Evolutionary conservation across 2,888 invertebrate species (phyloP), one percentile per base, ranked within the genome.

Genomic region (Calliphora vomitoria): DNA sequence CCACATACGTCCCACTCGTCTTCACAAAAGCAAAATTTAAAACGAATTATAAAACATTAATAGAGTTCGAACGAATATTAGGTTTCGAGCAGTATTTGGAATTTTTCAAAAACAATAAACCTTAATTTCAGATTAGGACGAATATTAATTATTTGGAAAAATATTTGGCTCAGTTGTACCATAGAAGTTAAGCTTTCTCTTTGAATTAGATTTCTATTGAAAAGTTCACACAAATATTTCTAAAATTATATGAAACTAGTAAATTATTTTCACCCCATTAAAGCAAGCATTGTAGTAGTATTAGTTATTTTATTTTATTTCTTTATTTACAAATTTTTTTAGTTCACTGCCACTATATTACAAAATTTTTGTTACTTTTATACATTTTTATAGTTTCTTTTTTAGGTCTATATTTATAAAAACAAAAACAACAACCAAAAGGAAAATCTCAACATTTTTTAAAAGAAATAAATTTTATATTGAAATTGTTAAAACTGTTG

Each of bases 301-400:
- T 41, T 44, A 50, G 50, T 62, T 47, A n/a, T 50, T 81, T 72
- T 47, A n/a, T 50, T 81, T 72, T 15, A 35, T 25, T 44, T n/a
- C 50, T 62, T 71, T 50, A 0, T 11, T 20, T 8, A 55, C 0
- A 55, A 20, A 4, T n/a, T 76, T 80, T 68, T 84, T 84, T 82
- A 74, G 72, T 82, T 82, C 82, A 86, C 82, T 86, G 86, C 82
- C 78, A 82, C 76, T 82, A 68, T 68, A 53, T 58, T 58, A 66
- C 74, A 55, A 13, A 69, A 82, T 25, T 82, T 86, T 86, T 68
- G 68, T 86, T 86, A 86, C 53, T 82, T 86, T 86, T 82, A 86
- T 86, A 86, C 31, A 68, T 50, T 78, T 82, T 58, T 78, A 62
- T 82, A 86, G 20, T 76, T 58, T 85, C 68, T 79, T 85, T 81